phyloP scores from a whole-genome alignment of 2,797 vertebrate genomes.

The Enteromius viviparus region DNA sequence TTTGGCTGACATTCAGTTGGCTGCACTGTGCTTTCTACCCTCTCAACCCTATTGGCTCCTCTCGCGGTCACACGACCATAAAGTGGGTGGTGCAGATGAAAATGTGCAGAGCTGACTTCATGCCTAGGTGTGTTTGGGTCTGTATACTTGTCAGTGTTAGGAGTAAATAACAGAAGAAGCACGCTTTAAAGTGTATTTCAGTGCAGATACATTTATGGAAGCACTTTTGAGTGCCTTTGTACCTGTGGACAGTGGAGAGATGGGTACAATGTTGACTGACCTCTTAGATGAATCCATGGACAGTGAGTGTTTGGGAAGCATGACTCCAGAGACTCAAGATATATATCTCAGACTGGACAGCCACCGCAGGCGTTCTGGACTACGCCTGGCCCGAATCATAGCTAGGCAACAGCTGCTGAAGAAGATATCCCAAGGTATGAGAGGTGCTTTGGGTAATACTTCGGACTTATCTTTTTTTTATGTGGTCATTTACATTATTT shows the following conservation, averaged over 20 bases:
- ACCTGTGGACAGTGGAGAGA: slow-evolving; percentile 3
- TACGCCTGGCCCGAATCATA: slow-evolving; percentile 78
- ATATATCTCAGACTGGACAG: slow-evolving; percentile 77
- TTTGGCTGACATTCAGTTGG: slow-evolving; percentile 39
- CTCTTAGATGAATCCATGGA: slow-evolving; percentile 58
- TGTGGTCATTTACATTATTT: not conserved
- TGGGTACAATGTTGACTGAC: slow-evolving; percentile 26
- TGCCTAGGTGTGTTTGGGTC: slow-evolving; percentile 30
- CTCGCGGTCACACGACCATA: slow-evolving; percentile 37
- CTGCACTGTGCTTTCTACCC: slow-evolving; percentile 3
- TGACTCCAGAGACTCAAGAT: slow-evolving; percentile 71
- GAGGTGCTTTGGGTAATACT: not conserved
- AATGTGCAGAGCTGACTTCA: slow-evolving; percentile 39
- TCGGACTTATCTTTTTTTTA: not conserved
- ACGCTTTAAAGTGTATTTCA: not conserved
- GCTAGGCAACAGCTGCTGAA: slow-evolving; percentile 74
- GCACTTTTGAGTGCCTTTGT: not conserved
- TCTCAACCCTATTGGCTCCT: slow-evolving; percentile 38
- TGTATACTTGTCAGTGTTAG: not conserved
- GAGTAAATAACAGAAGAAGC: not conserved
- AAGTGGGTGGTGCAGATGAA: slow-evolving; percentile 44
- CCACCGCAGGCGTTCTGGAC: slow-evolving; percentile 70
- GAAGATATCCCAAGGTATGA: slow-evolving; percentile 75
- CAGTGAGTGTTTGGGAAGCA: slow-evolving; percentile 66
- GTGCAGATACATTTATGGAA: not conserved